phyloP scores from a whole-genome alignment of 1,140 invertebrate genomes.

The Trissolcus basalis region DNA sequence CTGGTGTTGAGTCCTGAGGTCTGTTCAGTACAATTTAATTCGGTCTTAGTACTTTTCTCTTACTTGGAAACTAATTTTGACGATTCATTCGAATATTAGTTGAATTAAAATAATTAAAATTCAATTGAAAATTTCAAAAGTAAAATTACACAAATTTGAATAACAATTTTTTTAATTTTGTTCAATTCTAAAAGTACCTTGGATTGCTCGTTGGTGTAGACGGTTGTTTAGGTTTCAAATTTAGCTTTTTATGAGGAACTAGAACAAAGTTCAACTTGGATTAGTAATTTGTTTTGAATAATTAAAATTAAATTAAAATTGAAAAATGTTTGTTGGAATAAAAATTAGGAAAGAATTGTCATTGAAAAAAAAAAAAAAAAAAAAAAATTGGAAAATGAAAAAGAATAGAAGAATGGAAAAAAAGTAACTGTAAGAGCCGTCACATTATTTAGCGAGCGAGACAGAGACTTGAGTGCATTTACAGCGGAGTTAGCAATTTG shows the following conservation, averaged over 20 bases:
- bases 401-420: constrained; percentile 11
- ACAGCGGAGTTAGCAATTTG: constrained; percentile 45
- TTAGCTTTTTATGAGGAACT: constrained; percentile 66
- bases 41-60: neutral
- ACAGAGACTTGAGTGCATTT: constrained; percentile 39
- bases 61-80: too few species aligned
- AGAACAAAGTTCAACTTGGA: constrained; percentile 16
- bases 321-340: neutral
- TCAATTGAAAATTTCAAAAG: too few species aligned
- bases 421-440: constrained; percentile 39
- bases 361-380: too few species aligned
- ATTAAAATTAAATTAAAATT: neutral
- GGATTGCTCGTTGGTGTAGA: constrained; percentile 56
- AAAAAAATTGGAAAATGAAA: constrained; percentile 28
- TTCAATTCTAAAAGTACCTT: constrained; percentile 46
- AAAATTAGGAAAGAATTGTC: too few species aligned
- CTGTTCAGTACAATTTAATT: constrained; percentile 35
- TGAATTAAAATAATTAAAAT: too few species aligned
- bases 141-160: too few species aligned
- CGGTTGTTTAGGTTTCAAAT: constrained; percentile 55
- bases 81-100: too few species aligned
- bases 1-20: constrained; percentile 67
- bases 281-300: neutral
- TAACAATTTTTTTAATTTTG: too few species aligned
- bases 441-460: constrained; percentile 41